Base-by-base conservation (phyloP, 2,113 vertebrate species). In the Nyctibius bracteatus region DNA sequence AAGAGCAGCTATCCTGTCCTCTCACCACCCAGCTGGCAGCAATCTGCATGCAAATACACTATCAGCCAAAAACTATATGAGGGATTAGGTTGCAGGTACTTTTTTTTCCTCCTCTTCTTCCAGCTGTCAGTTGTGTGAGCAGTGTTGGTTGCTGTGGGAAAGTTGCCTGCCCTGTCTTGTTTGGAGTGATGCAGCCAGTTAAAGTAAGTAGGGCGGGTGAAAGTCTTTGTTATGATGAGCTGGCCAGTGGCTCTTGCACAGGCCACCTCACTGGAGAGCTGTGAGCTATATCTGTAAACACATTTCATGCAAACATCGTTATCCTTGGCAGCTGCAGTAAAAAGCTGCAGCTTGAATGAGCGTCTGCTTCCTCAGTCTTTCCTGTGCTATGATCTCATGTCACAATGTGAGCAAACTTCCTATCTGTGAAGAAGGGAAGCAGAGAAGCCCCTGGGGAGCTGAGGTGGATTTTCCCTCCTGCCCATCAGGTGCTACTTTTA, bases 361-460 rank as follows among this genome's bases (percentile, higher is more conserved):
- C 11, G 81, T 81, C 93, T 96, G 95, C 96, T 92, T 96, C 90
- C 95, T 96, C 80, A 75, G 86, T 81, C 90, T 96, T 95, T 96
- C 95, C 96, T 96, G 96, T 95, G 95, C 94, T 96, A 92, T 95
- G 96, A 95, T 95, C 96, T 97, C 95, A 96, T 91, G 55, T 63
- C 86, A 93, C 75, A 93, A 86, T 82, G 83, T 96, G 94, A 96
- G 77, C 88, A 94, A 94, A 91, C 88, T 96, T 96, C 96, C 96
- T 95, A 87, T 96, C 96, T 91, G 86, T 75, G 68, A 89, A 84
- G 90, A 92, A 79, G 88, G 96, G 96, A 95, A 95, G 95, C 72
- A 93, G 86, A 89, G 83, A 79, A 88, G 35, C 7, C 90, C 37
- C 77, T 61, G 41, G 92, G 91, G 96, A 93, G 92, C 68, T 96